Evolutionary conservation across 53 echinoderm and acorn worm species (phyloP), one percentile per base, ranked within the genome.

Genomic region (Crossaster papposus): DNA sequence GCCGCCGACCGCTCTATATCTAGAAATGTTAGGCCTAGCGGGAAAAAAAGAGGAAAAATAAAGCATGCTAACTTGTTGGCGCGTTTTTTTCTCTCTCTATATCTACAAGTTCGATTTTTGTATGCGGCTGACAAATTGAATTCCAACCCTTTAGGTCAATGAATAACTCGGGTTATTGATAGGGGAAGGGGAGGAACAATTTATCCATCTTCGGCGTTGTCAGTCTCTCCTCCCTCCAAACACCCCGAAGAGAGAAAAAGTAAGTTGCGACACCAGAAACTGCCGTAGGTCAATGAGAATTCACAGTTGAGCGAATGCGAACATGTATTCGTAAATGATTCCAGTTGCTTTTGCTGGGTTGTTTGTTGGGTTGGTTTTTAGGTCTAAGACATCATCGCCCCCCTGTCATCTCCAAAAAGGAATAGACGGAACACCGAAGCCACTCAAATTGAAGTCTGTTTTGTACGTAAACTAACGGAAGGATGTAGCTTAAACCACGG

Each of bases 61-160:
- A 34, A 38, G 37, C 70, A n/a, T 34, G 17, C 13, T 64, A 68
- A 70, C 83, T 68, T 83, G 83, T 83, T 70, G 70, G 70, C 26
- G 65, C 37, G 51, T 86, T 74, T 75, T 32, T 52, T 37, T 78
- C 37, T 44, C 5, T 44, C 5, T 44, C 5, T 44, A 44, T 44
- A 44, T 44, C 0, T 55, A 31, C 23, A 75, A 86, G 73, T 74
- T 86, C 64, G 58, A 68, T 80, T 89, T 37, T 52, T 89, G 35
- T 64, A 52, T 23, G 80, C 33, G 26, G 29, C 52, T 33, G 89
- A 89, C 38, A 68, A 89, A 70, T 74, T 88, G 55, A n/a, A 81
- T 55, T 63, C 35, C 34, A 32, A 1, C 36, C 28, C 44, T 23
- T 17, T 29, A 23, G 83, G 65, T 83, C 70, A 83, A 51, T 83